phyloP scores from a whole-genome alignment of 2,888 invertebrate genomes.

The Drosophila subsilvestris region DNA sequence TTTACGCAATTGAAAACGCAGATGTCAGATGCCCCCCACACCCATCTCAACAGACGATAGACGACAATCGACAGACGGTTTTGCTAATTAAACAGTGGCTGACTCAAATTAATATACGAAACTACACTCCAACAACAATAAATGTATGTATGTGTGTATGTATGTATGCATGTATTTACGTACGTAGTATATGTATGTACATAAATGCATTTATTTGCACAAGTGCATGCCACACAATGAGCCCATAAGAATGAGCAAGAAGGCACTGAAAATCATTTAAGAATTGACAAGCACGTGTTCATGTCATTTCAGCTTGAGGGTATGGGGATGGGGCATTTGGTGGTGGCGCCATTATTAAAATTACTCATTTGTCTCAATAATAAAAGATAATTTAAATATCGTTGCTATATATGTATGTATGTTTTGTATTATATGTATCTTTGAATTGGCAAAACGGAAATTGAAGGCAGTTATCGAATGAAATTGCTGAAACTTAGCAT shows the following conservation, averaged over 20 bases:
- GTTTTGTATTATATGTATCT: no score
- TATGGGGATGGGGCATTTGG: not conserved
- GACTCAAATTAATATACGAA: conserved; percentile 18
- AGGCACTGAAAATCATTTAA: conserved; percentile 27
- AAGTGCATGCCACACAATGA: conserved; percentile 30
- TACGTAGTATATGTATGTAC: not conserved
- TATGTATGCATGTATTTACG: conserved; percentile 25
- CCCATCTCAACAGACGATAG: not conserved
- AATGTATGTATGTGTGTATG: not conserved
- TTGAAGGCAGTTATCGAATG: no score
- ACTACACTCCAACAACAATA: conserved; percentile 1
- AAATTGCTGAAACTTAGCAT: not conserved
- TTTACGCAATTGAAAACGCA: conserved; percentile 51
- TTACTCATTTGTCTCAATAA: no score
- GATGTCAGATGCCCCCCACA: conserved; percentile 2
- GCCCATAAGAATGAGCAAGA: conserved; percentile 30
- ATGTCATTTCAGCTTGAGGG: conserved; percentile 16
- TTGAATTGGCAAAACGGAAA: no score
- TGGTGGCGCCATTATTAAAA: conserved; percentile 5
- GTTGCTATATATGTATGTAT: not conserved
- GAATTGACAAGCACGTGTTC: conserved; percentile 32
- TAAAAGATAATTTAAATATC: not conserved
- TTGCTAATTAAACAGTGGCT: conserved; percentile 50
- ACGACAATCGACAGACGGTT: conserved; percentile 1
- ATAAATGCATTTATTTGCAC: conserved; percentile 33